Conservation (phyloP, 2,797 vertebrate species). For the Alca torda region DNA sequence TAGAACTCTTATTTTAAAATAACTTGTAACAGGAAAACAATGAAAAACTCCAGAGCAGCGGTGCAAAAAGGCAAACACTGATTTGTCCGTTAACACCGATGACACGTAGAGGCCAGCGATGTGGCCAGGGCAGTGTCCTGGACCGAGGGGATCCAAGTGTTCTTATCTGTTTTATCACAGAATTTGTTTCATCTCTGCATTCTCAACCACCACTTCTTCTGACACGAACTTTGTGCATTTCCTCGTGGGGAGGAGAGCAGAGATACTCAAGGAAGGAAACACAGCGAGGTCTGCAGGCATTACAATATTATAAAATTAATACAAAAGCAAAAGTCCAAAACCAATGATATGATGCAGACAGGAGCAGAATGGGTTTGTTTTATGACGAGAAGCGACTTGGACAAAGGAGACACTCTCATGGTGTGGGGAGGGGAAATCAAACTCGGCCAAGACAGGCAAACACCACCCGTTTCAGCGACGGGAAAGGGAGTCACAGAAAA, state of each 20-base stretch:
- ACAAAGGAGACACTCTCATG: not conserved
- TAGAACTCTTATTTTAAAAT: not conserved
- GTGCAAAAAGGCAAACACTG: not conserved
- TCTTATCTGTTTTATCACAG: not conserved
- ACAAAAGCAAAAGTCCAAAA: rapidly evolving
- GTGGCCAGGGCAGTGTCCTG: not conserved
- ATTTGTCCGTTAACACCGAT: too few species aligned
- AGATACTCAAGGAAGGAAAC: not conserved
- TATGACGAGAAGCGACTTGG: rapidly evolving
- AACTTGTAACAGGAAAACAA: not conserved
- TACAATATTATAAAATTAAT: rapidly evolving
- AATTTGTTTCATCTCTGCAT: not conserved
- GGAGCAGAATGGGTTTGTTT: rapidly evolving
- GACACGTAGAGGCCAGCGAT: not conserved
- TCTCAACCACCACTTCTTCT: not conserved
- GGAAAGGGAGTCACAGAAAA: rapidly evolving
- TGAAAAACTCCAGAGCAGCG: rapidly evolving
- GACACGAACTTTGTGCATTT: not conserved
- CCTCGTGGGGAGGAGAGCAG: not conserved
- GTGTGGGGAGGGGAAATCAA: not conserved
- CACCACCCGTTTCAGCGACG: not conserved
- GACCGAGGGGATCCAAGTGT: rapidly evolving
- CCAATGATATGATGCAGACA: rapidly evolving
- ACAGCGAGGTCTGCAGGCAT: rapidly evolving
- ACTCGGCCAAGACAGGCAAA: not conserved